A percentile compares a stretch with the other conserved stretches of the same genome.
These are phyloP conservation scores for Augochlorella aurata DNA, from an alignment of 2,888 invertebrate species.

Conservation along the genomic window DNA sequence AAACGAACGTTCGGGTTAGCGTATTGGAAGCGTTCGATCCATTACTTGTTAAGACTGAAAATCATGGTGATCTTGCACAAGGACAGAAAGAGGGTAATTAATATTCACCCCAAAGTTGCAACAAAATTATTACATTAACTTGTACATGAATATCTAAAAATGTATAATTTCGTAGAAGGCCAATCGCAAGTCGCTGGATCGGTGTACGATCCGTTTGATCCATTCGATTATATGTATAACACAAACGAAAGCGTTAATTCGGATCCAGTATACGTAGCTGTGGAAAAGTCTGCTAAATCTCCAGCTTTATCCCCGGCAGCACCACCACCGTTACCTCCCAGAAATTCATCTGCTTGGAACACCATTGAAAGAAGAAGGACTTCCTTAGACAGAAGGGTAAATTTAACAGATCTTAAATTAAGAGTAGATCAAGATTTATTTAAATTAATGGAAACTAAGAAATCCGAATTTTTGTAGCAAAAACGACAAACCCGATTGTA, in stretches of 20 bases:
- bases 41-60: slow-evolving; percentile 86
- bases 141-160: background rate
- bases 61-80: slow-evolving; percentile 77
- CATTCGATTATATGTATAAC: slow-evolving; percentile 90
- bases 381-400: slow-evolving; percentile 80
- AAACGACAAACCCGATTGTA: slow-evolving; percentile 86
- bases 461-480: slow-evolving; percentile 76
- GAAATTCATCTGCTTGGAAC: slow-evolving; percentile 83
- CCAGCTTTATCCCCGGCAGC: slow-evolving; percentile 82
- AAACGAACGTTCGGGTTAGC: slow-evolving; percentile 85
- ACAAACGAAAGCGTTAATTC: slow-evolving; percentile 85
- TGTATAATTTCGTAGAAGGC: slow-evolving; percentile 70
- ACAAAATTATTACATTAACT: background rate
- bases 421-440: background rate
- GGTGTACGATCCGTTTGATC: slow-evolving; percentile 90
- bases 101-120: slow-evolving; percentile 10
- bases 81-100: slow-evolving; percentile 67
- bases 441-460: background rate
- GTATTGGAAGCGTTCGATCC: slow-evolving; percentile 95
- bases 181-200: slow-evolving; percentile 85
- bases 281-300: slow-evolving; percentile 84
- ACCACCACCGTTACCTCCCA: slow-evolving; percentile 86
- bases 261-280: slow-evolving; percentile 88
- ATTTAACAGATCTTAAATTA: slow-evolving; percentile 20
- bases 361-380: slow-evolving; percentile 83